These are phyloP conservation scores for Alces alces DNA, from an alignment of 2,113 vertebrate genomes.

Conservation along the genomic window DNA sequence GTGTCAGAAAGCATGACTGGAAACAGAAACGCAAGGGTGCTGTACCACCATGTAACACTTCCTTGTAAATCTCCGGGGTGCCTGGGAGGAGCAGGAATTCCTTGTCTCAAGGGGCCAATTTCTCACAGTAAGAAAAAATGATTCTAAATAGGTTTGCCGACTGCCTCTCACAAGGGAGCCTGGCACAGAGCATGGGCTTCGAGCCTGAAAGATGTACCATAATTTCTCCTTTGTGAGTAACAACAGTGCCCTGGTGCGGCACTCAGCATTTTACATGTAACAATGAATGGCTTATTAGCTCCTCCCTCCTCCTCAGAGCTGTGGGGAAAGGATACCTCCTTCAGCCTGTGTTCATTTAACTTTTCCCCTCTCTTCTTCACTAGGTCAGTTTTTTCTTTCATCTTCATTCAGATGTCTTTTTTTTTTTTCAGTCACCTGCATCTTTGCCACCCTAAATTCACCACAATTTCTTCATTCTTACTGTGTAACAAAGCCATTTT, in stretches of 20 bases:
- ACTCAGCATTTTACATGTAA: neutral
- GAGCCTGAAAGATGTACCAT: neutral
- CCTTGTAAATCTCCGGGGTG: neutral
- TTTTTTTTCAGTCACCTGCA: neutral
- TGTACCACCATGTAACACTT: fast-evolving
- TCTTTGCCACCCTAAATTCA: neutral
- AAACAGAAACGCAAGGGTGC: neutral
- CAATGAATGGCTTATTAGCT: neutral
- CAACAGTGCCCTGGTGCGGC: neutral
- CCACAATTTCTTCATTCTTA: neutral
- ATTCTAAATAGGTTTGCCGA: neutral
- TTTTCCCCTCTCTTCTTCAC: neutral
- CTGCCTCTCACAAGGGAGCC: neutral
- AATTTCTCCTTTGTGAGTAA: neutral
- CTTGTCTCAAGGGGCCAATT: neutral
- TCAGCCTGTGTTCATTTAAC: neutral
- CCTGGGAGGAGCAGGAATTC: neutral
- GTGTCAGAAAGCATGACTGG: neutral
- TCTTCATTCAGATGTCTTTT: neutral
- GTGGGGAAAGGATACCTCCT: neutral
- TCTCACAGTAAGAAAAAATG: neutral
- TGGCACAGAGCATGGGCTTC: neutral
- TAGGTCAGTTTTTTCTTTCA: neutral
- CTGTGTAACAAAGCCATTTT: neutral
- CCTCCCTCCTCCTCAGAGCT: neutral